phyloP scores from a whole-genome alignment of 2,888 invertebrate genomes.

The Meandrusa payeni region DNA sequence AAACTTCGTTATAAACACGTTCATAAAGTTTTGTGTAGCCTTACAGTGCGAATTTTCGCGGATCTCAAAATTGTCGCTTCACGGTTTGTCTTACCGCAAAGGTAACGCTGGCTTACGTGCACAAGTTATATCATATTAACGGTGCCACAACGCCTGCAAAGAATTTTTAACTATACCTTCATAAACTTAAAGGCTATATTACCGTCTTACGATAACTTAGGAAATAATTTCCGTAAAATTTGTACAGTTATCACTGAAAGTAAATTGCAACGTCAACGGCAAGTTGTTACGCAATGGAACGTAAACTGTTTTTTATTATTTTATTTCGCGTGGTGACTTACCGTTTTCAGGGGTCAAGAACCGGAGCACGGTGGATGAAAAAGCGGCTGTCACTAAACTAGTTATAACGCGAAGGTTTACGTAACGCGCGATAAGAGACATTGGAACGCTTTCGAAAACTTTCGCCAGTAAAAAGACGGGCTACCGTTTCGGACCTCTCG shows the following conservation, averaged over 20 bases:
- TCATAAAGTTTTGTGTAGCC: conserved; percentile 4
- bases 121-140: conserved; percentile 61
- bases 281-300: conserved; percentile 13
- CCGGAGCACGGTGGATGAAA: conserved; percentile 8
- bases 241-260: conserved; percentile 55
- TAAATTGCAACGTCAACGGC: conserved; percentile 36
- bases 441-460: conserved; percentile 53
- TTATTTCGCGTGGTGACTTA: conserved; percentile 11
- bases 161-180: conserved; percentile 1
- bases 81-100: conserved; percentile 46
- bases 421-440: conserved; percentile 35
- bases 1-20: too few species aligned
- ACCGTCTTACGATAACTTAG: neutral
- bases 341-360: conserved; percentile 12
- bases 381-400: conserved; percentile 16
- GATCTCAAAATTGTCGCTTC: conserved; percentile 41
- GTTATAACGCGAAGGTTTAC: conserved; percentile 34
- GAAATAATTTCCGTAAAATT: conserved; percentile 26
- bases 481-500: conserved; percentile 39
- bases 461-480: conserved; percentile 53
- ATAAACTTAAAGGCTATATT: conserved; percentile 2
- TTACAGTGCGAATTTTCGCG: conserved; percentile 31
- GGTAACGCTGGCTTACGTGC: conserved; percentile 45
- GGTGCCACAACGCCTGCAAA: conserved; percentile 24
- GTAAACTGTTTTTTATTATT: conserved; percentile 8